Percentiles rank a stretch among this genome's conserved stretches.
phyloP scores from a whole-genome alignment of 53 echinoderm and acorn worm genomes.

The Mesocentrotus franciscanus region DNA sequence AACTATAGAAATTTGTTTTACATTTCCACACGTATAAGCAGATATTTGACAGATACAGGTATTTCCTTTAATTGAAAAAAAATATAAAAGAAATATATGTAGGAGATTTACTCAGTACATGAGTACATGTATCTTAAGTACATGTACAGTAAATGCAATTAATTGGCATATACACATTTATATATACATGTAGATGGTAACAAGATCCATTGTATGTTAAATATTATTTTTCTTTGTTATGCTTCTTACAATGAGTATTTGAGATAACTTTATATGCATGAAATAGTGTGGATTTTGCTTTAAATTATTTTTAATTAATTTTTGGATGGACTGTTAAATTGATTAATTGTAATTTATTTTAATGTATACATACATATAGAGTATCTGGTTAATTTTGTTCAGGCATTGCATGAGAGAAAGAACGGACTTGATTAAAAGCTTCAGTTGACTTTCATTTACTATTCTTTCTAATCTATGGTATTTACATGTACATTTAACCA shows the following conservation, averaged over 20 bases:
- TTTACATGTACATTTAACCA: not conserved
- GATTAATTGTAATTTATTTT: not conserved
- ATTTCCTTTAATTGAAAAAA: too few species aligned
- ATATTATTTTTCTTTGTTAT: not conserved
- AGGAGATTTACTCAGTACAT: not conserved
- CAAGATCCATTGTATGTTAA: not conserved
- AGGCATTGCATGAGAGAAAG: not conserved
- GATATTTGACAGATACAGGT: too few species aligned
- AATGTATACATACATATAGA: too few species aligned
- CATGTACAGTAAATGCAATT: not conserved
- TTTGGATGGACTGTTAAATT: not conserved
- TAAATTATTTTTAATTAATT: not conserved
- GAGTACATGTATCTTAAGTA: not conserved
- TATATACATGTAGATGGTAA: not conserved
- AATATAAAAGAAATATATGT: not conserved
- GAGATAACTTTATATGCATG: not conserved
- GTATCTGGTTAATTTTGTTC: not conserved
- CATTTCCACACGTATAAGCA: too few species aligned
- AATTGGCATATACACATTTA: not conserved
- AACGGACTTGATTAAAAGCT: not conserved
- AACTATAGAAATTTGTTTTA: too few species aligned
- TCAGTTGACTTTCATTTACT: not conserved
- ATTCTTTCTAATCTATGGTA: not conserved
- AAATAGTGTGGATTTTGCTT: constrained; percentile 14
- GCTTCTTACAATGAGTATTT: not conserved